Percentiles rank a stretch among this genome's conserved stretches.
Conservation (phyloP, 2,113 vertebrate species). For the Cebidichthys violaceus region DNA sequence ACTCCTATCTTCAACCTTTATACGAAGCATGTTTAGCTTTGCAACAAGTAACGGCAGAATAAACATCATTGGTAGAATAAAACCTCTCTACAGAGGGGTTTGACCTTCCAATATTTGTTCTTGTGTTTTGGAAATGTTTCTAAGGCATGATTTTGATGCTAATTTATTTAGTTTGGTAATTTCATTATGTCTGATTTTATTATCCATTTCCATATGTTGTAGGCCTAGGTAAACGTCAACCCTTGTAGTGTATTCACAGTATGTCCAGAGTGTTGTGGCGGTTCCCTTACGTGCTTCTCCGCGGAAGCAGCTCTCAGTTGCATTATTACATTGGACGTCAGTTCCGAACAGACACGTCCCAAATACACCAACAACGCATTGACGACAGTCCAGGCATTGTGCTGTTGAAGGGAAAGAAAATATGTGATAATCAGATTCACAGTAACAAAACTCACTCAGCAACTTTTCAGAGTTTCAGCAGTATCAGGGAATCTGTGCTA, state of each 20-base stretch:
- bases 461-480: not conserved
- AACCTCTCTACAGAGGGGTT: not conserved
- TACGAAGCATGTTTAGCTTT: not conserved
- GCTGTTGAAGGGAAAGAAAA: conserved; percentile 44
- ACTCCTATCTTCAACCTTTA: not conserved
- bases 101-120: not conserved
- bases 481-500: not conserved
- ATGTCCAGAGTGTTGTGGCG: not conserved
- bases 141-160: not conserved
- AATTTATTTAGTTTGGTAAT: not conserved
- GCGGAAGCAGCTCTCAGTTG: conserved; percentile 46
- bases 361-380: conserved; percentile 28
- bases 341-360: conserved; percentile 20
- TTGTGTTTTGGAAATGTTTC: not conserved
- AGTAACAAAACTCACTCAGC: not conserved
- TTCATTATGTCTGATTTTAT: not conserved
- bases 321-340: conserved; percentile 29
- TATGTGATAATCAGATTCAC: not conserved
- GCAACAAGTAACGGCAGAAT: not conserved
- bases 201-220: not conserved
- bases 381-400: conserved; percentile 50
- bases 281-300: conserved; percentile 62
- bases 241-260: not conserved
- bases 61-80: not conserved
- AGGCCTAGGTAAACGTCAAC: not conserved